These are phyloP conservation scores for Caenorhabditis uteleia DNA, from an alignment of 2,888 invertebrate species.

Conservation along the genomic window DNA sequence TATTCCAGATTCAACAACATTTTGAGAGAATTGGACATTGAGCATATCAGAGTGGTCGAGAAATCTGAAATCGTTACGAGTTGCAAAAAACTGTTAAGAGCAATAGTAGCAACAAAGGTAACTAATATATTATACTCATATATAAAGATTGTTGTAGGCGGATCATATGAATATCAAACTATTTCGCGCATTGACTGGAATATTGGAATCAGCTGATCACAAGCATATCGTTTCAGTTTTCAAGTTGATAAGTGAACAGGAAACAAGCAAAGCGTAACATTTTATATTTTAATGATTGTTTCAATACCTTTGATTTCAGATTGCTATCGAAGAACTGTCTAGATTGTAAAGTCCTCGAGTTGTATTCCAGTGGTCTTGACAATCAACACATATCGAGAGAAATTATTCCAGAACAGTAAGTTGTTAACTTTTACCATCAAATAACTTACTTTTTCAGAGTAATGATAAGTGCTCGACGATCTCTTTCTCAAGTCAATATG, in stretches of 20 bases:
- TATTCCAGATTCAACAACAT: slow-evolving; percentile 16
- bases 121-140: no score
- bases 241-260: neutral
- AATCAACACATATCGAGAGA: neutral
- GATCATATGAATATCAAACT: neutral
- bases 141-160: no score
- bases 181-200: neutral
- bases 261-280: slow-evolving; percentile 9
- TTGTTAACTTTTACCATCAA: neutral
- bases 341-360: slow-evolving; percentile 10
- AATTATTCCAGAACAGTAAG: slow-evolving; percentile 15
- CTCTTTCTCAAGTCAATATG: slow-evolving; percentile 6
- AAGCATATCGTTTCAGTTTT: neutral
- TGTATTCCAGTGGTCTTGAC: slow-evolving; percentile 8
- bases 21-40: slow-evolving; percentile 22
- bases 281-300: no score
- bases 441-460: slow-evolving; percentile 13
- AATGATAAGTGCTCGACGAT: slow-evolving; percentile 7
- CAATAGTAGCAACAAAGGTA: slow-evolving; percentile 14
- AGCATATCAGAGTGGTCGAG: slow-evolving; percentile 16
- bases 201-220: neutral
- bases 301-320: neutral
- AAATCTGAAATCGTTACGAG: slow-evolving; percentile 6
- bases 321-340: slow-evolving; percentile 9
- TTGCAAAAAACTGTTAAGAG: slow-evolving; percentile 12